These are phyloP conservation scores for Dendrocincla fuliginosa DNA, from an alignment of 2,797 vertebrate genomes.

Conservation along the genomic window DNA sequence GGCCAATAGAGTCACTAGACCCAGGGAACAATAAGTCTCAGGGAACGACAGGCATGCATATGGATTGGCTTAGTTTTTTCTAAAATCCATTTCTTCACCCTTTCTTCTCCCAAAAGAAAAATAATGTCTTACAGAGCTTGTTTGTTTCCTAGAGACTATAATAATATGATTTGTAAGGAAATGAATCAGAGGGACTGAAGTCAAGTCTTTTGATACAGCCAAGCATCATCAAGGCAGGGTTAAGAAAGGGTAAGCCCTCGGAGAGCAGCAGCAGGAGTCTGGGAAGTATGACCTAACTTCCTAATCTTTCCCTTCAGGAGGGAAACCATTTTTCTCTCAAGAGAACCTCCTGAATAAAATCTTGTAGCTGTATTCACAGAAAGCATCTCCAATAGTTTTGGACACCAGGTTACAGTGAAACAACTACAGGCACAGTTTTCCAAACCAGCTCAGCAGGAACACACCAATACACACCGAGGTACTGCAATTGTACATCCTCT, in stretches of 20 bases:
- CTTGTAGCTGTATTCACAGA: background rate
- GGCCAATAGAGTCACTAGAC: background rate
- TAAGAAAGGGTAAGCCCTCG: background rate
- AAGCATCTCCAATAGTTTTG: background rate
- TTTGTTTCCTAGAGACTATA: constrained; percentile 19
- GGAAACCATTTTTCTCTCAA: background rate
- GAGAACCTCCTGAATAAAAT: background rate
- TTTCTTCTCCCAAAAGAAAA: background rate
- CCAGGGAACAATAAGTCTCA: background rate
- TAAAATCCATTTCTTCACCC: background rate
- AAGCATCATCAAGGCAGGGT: background rate
- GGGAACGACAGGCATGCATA: background rate
- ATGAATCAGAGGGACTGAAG: constrained; percentile 29
- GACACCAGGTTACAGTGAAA: background rate
- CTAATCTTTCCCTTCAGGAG: background rate
- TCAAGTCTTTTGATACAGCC: background rate
- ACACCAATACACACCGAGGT: background rate
- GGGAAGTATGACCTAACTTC: constrained; percentile 19
- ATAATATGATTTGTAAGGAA: constrained; percentile 33
- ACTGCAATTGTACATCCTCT: rapidly evolving
- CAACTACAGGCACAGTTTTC: background rate
- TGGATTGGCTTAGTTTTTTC: background rate
- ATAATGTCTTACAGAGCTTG: background rate
- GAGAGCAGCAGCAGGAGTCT: background rate
- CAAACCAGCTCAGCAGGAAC: background rate